Evolutionary conservation across 2,113 vertebrate genomes (phyloP).

Genomic region (Menura novaehollandiae): DNA sequence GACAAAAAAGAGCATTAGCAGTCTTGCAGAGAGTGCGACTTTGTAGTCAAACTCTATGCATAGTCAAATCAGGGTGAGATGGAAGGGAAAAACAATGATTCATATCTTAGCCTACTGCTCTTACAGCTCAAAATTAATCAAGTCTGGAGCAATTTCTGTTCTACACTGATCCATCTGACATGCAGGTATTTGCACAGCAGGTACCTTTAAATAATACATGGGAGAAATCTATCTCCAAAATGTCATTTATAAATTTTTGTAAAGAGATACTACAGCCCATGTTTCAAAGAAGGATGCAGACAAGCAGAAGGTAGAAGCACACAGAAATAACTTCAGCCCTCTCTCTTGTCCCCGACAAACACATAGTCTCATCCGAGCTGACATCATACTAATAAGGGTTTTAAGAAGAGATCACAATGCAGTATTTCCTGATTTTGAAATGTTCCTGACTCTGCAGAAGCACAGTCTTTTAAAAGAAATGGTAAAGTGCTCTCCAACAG

Average conservation of each 20-base stretch:
- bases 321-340: background rate
- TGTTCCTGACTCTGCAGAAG: background rate
- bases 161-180: background rate
- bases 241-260: background rate
- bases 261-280: background rate
- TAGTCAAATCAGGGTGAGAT: conserved; percentile 9
- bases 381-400: background rate
- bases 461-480: background rate
- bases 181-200: background rate
- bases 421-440: background rate
- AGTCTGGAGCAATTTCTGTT: background rate
- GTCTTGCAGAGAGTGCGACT: background rate
- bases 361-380: background rate
- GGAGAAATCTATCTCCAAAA: background rate
- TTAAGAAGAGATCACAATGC: background rate
- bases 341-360: background rate
- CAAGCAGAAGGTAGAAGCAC: background rate
- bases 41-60: background rate
- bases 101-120: background rate
- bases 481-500: background rate
- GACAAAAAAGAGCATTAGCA: conserved; percentile 24
- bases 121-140: background rate
- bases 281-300: background rate
- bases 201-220: background rate
- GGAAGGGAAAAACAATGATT: conserved; percentile 4